A percentile compares a stretch with the other conserved stretches of the same genome.
Conservation (phyloP, 1,140 invertebrate genomes). For the Leptopilina boulardi region DNA sequence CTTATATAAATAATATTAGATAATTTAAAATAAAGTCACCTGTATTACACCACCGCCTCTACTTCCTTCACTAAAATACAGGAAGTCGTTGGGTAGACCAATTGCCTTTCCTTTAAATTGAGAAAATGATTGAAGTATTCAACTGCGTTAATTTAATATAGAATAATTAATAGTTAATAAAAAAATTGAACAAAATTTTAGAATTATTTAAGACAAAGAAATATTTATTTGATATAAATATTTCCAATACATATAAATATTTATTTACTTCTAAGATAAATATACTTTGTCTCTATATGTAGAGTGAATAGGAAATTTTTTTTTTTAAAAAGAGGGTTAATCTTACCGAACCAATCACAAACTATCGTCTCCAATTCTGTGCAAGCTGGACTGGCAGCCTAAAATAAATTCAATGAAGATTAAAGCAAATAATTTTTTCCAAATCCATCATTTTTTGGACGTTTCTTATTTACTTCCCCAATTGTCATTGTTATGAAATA, state of each 20-base stretch:
- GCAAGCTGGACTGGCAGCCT: constrained; percentile 97
- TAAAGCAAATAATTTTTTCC: not conserved
- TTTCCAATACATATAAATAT: too few species aligned
- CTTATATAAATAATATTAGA: not conserved
- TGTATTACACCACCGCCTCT: constrained; percentile 96
- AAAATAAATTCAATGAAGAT: constrained; percentile 63
- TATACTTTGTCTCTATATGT: too few species aligned
- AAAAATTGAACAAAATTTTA: too few species aligned
- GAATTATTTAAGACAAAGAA: too few species aligned
- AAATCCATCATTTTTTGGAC: constrained; percentile 4
- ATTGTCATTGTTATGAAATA: not conserved
- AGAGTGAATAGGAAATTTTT: not conserved
- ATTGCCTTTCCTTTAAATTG: constrained; percentile 86
- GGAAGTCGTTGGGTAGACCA: constrained; percentile 90
- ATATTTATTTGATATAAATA: too few species aligned
- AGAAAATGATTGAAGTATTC: not conserved
- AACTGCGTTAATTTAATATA: not conserved
- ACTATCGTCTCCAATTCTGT: constrained; percentile 98
- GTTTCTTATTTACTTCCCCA: not conserved
- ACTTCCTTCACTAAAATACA: constrained; percentile 88
- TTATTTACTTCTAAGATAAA: too few species aligned
- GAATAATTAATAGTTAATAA: too few species aligned
- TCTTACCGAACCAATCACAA: constrained; percentile 95
- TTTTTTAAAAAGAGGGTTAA: constrained; percentile 25
- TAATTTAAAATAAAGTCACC: constrained; percentile 73